Evolutionary conservation across 2,113 vertebrate species (phyloP).

Genomic region (Hippopotamus amphibius): DNA sequence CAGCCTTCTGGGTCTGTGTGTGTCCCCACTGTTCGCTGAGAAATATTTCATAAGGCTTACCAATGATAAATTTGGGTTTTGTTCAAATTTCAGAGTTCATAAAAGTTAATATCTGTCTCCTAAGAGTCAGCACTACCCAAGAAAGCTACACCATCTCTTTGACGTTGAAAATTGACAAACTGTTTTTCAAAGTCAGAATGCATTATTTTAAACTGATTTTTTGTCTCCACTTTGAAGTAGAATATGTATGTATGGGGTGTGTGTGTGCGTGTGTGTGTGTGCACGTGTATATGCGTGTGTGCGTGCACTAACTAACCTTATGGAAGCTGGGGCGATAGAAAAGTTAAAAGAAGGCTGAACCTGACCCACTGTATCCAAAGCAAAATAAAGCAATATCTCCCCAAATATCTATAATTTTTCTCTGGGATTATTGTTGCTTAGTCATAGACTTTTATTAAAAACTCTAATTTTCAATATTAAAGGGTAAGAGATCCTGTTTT

Average conservation of each 20-base stretch:
- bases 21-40: not conserved
- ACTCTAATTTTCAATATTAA: not conserved
- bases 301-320: not conserved
- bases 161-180: not conserved
- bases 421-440: not conserved
- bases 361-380: not conserved
- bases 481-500: not conserved
- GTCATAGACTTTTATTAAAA: not conserved
- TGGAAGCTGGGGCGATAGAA: not conserved
- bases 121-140: not conserved
- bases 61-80: not conserved
- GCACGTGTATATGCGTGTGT: not conserved
- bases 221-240: not conserved
- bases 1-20: not conserved
- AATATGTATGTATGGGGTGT: not conserved
- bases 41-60: not conserved
- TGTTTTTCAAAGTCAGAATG: not conserved
- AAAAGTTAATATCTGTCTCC: not conserved
- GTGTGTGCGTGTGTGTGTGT: not conserved
- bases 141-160: not conserved
- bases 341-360: not conserved
- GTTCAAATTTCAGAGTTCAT: not conserved
- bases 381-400: not conserved
- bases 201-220: not conserved
- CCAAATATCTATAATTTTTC: not conserved